Evolutionary conservation across 1,140 invertebrate species (phyloP).

Genomic region (Bombus fervidus): DNA sequence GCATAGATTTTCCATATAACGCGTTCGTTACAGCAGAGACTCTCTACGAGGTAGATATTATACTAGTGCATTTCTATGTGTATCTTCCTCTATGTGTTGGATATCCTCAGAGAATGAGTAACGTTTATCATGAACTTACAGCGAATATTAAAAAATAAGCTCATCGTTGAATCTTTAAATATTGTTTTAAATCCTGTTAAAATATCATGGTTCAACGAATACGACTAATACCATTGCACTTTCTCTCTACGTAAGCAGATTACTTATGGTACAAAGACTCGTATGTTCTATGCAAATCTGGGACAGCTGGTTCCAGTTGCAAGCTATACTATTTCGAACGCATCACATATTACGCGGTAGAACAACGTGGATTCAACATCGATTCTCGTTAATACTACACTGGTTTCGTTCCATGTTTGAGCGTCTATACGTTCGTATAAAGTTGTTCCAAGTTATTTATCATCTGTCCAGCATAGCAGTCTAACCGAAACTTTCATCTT

Average conservation of each 20-base stretch:
- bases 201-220: not conserved
- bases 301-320: conserved; percentile 23
- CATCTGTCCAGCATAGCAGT: conserved; percentile 64
- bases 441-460: conserved; percentile 62
- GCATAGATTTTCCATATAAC: conserved; percentile 12
- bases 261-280: not conserved
- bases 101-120: too few species aligned
- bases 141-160: too few species aligned
- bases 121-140: too few species aligned
- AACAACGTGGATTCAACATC: conserved; percentile 6
- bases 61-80: not conserved
- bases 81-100: not conserved
- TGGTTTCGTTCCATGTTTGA: not conserved
- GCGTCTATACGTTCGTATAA: conserved; percentile 17
- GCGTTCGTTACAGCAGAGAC: too few species aligned
- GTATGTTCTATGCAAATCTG: conserved; percentile 1
- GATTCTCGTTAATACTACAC: conserved; percentile 20
- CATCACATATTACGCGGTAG: not conserved
- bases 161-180: too few species aligned
- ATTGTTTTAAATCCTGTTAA: not conserved
- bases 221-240: not conserved
- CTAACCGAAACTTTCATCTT: conserved; percentile 55
- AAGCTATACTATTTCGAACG: conserved; percentile 8
- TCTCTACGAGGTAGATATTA: too few species aligned
- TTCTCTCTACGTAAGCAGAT: not conserved